Conservation (phyloP, 2,888 invertebrate species). For the Phragmatobia fuliginosa region DNA sequence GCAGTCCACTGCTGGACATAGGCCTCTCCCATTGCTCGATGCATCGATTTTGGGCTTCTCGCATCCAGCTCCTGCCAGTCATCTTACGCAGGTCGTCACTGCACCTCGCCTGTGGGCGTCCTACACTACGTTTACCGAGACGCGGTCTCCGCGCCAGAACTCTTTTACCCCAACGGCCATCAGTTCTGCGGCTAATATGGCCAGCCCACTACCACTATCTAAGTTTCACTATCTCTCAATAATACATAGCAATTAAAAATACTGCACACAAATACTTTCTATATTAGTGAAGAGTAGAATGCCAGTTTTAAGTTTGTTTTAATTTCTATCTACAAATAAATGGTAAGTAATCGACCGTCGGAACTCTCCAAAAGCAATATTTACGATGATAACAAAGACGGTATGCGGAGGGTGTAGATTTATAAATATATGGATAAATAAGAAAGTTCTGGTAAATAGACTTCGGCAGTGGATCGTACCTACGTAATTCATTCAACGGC, state of each 20-base stretch:
- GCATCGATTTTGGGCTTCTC: too few species aligned
- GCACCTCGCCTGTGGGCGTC: too few species aligned
- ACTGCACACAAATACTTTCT: slow-evolving; percentile 68
- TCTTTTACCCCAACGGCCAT: too few species aligned
- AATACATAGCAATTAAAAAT: slow-evolving; percentile 63
- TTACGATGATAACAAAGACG: slow-evolving; percentile 46
- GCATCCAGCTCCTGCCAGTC: too few species aligned
- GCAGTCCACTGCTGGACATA: too few species aligned
- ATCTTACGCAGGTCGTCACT: too few species aligned
- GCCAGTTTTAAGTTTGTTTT: slow-evolving; percentile 68
- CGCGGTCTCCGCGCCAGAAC: too few species aligned
- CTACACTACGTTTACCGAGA: too few species aligned
- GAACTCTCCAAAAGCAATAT: slow-evolving; percentile 64
- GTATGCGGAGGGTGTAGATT: background rate
- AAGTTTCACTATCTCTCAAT: background rate
- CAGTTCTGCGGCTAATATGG: too few species aligned
- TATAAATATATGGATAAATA: background rate
- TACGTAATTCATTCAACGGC: background rate
- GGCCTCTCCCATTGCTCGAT: too few species aligned
- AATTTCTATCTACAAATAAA: slow-evolving; percentile 77
- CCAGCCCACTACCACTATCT: too few species aligned
- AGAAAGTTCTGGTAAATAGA: slow-evolving; percentile 2
- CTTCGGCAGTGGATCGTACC: background rate
- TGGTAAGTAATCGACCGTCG: slow-evolving; percentile 58
- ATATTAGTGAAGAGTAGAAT: slow-evolving; percentile 37